Evolutionary conservation across 2,797 vertebrate species (phyloP).

Genomic region (Cyprinella venusta): DNA sequence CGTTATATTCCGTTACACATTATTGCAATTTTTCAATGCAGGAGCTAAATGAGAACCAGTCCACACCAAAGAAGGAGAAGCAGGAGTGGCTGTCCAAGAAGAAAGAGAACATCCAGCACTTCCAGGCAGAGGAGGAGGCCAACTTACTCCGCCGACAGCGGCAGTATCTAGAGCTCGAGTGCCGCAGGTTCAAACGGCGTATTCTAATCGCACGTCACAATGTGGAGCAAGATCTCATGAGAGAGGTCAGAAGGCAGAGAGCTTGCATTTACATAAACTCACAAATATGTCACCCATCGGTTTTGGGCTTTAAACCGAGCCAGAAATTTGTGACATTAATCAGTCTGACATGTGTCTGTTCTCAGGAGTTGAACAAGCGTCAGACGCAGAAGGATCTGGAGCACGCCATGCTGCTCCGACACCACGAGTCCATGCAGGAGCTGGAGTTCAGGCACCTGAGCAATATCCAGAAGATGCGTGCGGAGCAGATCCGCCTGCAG

Average conservation of each 20-base stretch:
- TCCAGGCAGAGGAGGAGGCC: constrained; percentile 97
- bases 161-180: constrained; percentile 96
- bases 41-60: constrained; percentile 98
- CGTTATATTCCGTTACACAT: neutral
- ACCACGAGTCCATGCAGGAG: constrained; percentile 99
- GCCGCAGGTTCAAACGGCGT: constrained; percentile 93
- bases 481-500: constrained; percentile 93
- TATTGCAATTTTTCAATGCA: constrained; percentile 64
- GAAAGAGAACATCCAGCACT: constrained; percentile 98
- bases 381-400: constrained; percentile 99
- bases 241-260: constrained; percentile 63
- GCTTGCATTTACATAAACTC: neutral
- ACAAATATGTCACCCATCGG: neutral
- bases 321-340: neutral
- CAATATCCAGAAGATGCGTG: constrained; percentile 94
- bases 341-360: constrained; percentile 37
- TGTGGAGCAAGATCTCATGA: constrained; percentile 93
- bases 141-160: constrained; percentile 93
- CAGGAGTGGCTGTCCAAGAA: constrained; percentile 99
- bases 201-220: constrained; percentile 97
- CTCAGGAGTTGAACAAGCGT: constrained; percentile 94
- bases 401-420: constrained; percentile 96
- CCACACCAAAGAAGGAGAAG: constrained; percentile 98
- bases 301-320: neutral
- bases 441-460: constrained; percentile 96